Percentiles rank a stretch among this genome's conserved stretches.
These are phyloP conservation scores for Drosophila anomelani DNA, from an alignment of 2,888 invertebrate species.

Conservation along the genomic window DNA sequence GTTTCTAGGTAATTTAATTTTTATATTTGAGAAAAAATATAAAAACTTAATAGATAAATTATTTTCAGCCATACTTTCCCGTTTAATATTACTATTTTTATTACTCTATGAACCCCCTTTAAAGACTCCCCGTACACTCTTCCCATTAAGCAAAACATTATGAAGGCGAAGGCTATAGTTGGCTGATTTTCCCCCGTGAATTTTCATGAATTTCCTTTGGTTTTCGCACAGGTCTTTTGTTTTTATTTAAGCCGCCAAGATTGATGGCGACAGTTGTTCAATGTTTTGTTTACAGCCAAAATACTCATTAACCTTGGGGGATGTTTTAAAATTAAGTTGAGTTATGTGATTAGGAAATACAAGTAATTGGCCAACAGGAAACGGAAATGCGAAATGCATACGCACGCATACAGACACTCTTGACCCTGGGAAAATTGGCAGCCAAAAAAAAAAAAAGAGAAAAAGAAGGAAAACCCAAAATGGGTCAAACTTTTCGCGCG, in stretches of 20 bases:
- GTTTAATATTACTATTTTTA: neutral
- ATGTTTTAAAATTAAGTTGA: conserved; percentile 66
- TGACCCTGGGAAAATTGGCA: conserved; percentile 32
- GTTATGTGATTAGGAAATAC: conserved; percentile 66
- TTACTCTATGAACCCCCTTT: conserved; percentile 4
- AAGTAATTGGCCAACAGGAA: conserved; percentile 41
- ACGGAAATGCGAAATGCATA: conserved; percentile 48
- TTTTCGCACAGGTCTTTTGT: conserved; percentile 26
- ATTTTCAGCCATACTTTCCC: no score
- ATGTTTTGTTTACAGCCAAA: conserved; percentile 62
- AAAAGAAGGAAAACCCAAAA: conserved; percentile 41
- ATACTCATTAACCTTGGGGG: conserved; percentile 65
- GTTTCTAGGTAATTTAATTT: neutral
- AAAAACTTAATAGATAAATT: neutral
- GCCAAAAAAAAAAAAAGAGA: conserved; percentile 15
- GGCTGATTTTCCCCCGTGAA: neutral
- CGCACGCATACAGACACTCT: conserved; percentile 14
- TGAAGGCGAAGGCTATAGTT: conserved; percentile 19
- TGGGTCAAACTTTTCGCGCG: conserved; percentile 68
- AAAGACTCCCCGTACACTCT: neutral
- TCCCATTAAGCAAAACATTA: conserved; percentile 27
- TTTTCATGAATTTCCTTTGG: neutral
- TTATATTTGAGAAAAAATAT: no score
- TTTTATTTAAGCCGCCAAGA: conserved; percentile 51
- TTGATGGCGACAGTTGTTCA: conserved; percentile 77